Base-by-base conservation (phyloP, 2,888 invertebrate species). In the Orthosia incerta region DNA sequence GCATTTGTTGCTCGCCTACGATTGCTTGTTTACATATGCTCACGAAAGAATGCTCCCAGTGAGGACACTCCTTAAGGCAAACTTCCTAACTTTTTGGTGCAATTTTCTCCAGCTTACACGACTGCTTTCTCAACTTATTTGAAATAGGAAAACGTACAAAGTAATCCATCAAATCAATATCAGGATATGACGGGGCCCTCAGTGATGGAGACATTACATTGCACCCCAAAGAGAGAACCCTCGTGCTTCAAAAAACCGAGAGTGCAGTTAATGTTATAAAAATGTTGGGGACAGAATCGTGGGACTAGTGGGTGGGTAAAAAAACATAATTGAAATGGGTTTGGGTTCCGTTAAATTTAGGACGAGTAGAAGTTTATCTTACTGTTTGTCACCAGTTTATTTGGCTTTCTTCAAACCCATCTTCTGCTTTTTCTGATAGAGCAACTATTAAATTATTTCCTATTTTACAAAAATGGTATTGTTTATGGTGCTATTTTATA, bases 101-200 rank as follows among this genome's bases (percentile, higher is more conserved):
- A 26, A n/a, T 74, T 5, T 31, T 13, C 9, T 46, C 20, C 15
- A 15, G 15, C 0, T 1, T 12, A 20, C 1, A 5, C 4, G 23
- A 11, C 26, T 45, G 12, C 20, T n/a, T 39, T 13, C 7, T n/a
- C 15, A 26, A 55, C 3, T 26, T 56, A 48, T 65, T 56, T 18
- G 7, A 74, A 53, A 45, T 18, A 55, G 11, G 26, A 65, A 67
- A 13, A 72, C 68, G 55, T 73, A 65, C 59, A 53, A 45, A 78
- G 77, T 77, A 82, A 88, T 89, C 82, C 87, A 84, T 88, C 87
- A 85, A 87, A 88, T 86, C 88, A 89, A 88, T 87, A 87, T 85
- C 72, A 60, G 56, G 78, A 64, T 77, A 77, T 79, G 81, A 80
- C 83, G 76, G 73, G 70, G 55, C 67, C 66, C 70, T 70, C 69